Evolutionary conservation across 1,140 invertebrate genomes (phyloP).

Genomic region (Drosophila parabipectinata): DNA sequence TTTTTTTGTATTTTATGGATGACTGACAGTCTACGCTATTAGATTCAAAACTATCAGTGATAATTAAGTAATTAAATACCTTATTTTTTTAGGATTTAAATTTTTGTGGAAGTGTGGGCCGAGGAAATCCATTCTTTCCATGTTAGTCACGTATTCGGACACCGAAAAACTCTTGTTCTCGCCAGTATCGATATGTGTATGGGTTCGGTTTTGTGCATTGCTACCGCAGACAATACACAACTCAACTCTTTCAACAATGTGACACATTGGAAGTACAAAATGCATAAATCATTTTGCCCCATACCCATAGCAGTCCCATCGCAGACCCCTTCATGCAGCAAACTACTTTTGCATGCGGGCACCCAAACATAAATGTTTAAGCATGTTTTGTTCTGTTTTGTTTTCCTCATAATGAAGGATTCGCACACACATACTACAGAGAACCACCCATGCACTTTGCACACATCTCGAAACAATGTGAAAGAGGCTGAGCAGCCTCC

Average conservation of each 20-base stretch:
- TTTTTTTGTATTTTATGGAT: no score
- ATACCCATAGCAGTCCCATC: background rate
- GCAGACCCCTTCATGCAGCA: conserved; percentile 21
- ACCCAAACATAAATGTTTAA: conserved; percentile 69
- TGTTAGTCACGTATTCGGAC: conserved; percentile 39
- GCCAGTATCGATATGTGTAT: conserved; percentile 17
- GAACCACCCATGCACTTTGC: conserved; percentile 38
- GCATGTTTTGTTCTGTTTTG: conserved; percentile 59
- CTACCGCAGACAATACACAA: conserved; percentile 36
- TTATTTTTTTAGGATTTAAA: no score
- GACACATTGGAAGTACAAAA: conserved; percentile 63
- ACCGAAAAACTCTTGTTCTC: conserved; percentile 11
- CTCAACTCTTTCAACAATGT: conserved; percentile 66
- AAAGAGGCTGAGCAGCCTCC: conserved; percentile 40
- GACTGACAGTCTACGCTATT: no score
- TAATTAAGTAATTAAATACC: no score
- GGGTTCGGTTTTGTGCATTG: conserved; percentile 1
- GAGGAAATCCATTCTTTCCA: background rate
- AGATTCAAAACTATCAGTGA: no score
- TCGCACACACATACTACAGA: conserved; percentile 13
- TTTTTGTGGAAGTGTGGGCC: background rate
- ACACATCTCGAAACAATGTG: conserved; percentile 58
- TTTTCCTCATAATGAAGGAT: conserved; percentile 51
- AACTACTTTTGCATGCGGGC: conserved; percentile 50
- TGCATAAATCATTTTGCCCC: conserved; percentile 70